Conservation (phyloP, 2,797 vertebrate species). For the Phrynocephalus vlangalii region DNA sequence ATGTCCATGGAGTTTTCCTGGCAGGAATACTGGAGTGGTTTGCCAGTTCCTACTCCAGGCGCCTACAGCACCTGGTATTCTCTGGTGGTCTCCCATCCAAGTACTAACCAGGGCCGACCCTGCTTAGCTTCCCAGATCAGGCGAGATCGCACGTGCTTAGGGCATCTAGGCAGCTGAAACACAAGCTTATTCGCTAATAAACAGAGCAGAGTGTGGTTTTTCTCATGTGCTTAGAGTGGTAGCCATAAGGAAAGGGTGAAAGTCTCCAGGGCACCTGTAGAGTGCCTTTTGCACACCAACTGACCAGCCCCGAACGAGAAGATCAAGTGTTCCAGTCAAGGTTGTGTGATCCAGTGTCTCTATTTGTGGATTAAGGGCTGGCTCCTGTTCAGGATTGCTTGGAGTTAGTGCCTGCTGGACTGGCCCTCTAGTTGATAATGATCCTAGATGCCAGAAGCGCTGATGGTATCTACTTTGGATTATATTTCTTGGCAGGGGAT, state of each 20-base stretch:
- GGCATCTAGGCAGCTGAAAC: not conserved
- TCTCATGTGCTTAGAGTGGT: not conserved
- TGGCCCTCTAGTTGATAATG: not conserved
- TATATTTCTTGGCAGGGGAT: too few relatives aligned
- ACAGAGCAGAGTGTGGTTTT: not conserved
- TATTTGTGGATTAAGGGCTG: not conserved
- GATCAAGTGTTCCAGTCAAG: not conserved
- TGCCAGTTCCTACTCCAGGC: too few relatives aligned
- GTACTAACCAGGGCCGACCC: too few relatives aligned
- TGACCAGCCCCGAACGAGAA: too few relatives aligned
- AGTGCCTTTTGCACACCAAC: not conserved
- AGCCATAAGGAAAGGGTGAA: not conserved
- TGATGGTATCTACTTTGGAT: too few relatives aligned
- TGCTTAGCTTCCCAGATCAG: too few relatives aligned
- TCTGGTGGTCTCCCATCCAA: too few relatives aligned
- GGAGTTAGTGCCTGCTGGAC: not conserved
- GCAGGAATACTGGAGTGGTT: too few relatives aligned
- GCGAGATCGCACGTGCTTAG: too few relatives aligned
- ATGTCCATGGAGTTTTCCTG: too few relatives aligned
- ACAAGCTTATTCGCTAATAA: not conserved
- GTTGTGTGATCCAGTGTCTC: not conserved
- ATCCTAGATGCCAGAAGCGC: not conserved
- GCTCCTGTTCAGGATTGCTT: not conserved
- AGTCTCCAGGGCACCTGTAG: not conserved
- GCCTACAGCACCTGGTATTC: too few relatives aligned